Base-by-base conservation (phyloP, 2,113 vertebrate species). In the Tyto alba region DNA sequence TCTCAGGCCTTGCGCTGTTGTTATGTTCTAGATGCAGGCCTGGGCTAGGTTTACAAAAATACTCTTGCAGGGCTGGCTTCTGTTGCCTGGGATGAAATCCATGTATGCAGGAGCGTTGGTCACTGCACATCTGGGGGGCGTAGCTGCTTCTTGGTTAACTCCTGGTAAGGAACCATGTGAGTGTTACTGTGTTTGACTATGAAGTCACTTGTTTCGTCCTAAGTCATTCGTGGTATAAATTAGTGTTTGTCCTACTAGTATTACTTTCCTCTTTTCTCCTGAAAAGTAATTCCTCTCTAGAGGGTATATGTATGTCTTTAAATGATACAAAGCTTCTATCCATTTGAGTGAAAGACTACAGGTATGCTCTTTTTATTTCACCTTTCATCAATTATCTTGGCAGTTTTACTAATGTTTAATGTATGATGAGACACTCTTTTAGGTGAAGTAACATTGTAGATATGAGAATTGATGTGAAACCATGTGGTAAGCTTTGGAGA, bases 91-190 rank as follows among this genome's bases (percentile, higher is more conserved):
- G 16, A 17, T 87, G 48, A 55, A 89, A 72, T 74, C 18, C 16
- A 4, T 0, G 1, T 47, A 8, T 8, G 2, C 1, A 4, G 50
- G 32, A 10, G n/a, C 7, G 4, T 21, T 80, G 64, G 56, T 29
- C 27, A 11, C 40, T 4, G 6, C 57, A 22, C 45, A 66, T 19
- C 5, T 20, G 22, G 29, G 18, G 17, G 32, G 15, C 19, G 23
- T 59, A 57, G 43, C 34, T 85, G 25, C 40, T 68, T 52, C 29
- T 36, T 62, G 55, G 30, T 25, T 78, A 52, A 32, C 32, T 32
- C 5, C 2, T 43, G 32, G 40, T 68, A 25, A 60, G 43, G 48
- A 16, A 36, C 22, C 13, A 2, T 34, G 20, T 9, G 19, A 56
- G 14, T 16, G 4, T 45, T 77, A 21, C 32, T 48, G 32, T 36